Conservation (phyloP, 2,797 vertebrate species). For the Tamandua tetradactyla region DNA sequence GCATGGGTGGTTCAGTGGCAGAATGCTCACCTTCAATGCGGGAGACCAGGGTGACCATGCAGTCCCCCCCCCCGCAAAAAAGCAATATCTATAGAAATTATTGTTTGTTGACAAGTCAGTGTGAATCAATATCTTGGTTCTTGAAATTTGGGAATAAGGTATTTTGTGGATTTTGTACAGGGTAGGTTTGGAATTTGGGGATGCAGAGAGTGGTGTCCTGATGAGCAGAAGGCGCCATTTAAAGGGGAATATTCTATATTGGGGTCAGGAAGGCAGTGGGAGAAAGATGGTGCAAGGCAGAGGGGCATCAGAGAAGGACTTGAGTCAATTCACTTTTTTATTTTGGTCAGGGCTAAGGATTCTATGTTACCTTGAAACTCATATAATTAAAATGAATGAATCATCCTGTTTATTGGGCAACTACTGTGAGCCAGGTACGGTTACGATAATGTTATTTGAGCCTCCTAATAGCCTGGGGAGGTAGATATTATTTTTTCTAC, state of each 20-base stretch:
- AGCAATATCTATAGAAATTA: neutral
- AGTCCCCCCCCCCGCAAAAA: too few relatives aligned
- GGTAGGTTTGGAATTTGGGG: neutral
- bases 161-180: neutral
- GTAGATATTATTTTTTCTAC: neutral
- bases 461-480: neutral
- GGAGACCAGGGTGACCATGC: too few relatives aligned
- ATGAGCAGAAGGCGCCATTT: neutral
- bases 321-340: neutral
- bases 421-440: neutral
- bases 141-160: neutral
- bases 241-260: neutral
- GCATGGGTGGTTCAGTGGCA: too few relatives aligned
- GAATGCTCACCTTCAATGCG: too few relatives aligned
- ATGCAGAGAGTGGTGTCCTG: neutral
- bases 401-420: neutral
- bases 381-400: neutral
- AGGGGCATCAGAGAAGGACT: neutral
- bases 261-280: neutral
- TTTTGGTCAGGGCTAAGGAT: neutral
- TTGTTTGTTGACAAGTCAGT: neutral
- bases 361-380: neutral
- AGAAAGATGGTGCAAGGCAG: neutral
- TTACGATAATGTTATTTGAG: neutral
- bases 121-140: neutral